Evolutionary conservation across 2,113 vertebrate genomes (phyloP), one percentile per base, ranked within the genome.

Genomic region (Carassius carassius): DNA sequence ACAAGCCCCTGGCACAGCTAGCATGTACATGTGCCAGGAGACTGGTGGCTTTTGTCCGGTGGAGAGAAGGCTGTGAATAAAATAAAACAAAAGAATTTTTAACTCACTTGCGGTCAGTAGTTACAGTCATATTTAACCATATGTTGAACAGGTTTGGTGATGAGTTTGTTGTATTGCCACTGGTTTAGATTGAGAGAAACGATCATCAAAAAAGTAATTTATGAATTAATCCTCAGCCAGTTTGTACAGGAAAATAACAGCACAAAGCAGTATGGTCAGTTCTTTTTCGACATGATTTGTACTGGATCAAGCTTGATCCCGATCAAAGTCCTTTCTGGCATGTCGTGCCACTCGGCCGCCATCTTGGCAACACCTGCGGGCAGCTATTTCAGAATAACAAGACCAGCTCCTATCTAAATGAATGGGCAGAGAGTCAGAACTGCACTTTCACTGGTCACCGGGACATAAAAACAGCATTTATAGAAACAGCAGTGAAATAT

Each of bases 21-120:
- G 41, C 70, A 51, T 62, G 37, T 6, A 16, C 0, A 49, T 54
- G 60, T 88, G 87, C 84, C 87, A 86, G 77, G 58, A 86, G 72
- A 84, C 84, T 32, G 51, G 25, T 11, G 49, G 32, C 69, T 81
- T 70, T 44, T 78, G 85, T 83, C 87, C 75, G 37, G 54, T 62
- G 51, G 65, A 47, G 23, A 83, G 35, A 41, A n/a, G 37, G n/a
- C 63, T 79, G 32, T 60, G 51, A 32, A 49, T 49, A 78, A 60
- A 41, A 63, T 32, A 58, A 83, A 76, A 62, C 32, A 67, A 49
- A 83, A 44, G 65, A 47, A 8, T 37, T n/a, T 47, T 23, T 79
- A 79, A n/a, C 8, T 70, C 19, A 47, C 81, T 56, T 44, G 14
- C 19, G 23, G 5, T 79, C 74, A 79, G 67, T 80, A 69, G 79